These are phyloP conservation scores for Andrena haemorrhoa DNA, from an alignment of 2,888 invertebrate genomes.

Conservation along the genomic window DNA sequence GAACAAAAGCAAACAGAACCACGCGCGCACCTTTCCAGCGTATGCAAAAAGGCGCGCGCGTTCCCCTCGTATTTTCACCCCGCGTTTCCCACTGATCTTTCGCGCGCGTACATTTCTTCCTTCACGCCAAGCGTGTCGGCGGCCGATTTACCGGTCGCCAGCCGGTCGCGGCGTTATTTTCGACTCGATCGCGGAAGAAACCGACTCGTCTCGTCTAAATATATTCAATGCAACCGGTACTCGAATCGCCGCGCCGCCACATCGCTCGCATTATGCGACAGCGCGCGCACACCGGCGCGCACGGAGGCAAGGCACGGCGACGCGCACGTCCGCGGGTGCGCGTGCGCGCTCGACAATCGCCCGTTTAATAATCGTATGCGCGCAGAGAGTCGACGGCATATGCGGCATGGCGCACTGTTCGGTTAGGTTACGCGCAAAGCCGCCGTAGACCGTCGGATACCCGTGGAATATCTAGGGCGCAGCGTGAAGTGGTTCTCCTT, in stretches of 20 bases:
- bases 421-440: conserved; percentile 3
- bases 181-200: conserved; percentile 63
- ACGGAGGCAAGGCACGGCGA: not conserved
- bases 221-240: conserved; percentile 34
- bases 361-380: conserved; percentile 29
- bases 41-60: conserved; percentile 49
- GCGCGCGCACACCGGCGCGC: not conserved
- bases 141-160: conserved; percentile 45
- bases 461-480: conserved; percentile 78
- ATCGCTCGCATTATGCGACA: conserved; percentile 13
- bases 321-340: not conserved
- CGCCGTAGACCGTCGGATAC: conserved; percentile 52
- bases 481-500: conserved; percentile 82
- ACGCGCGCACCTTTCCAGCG: conserved; percentile 40
- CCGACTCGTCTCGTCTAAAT: conserved; percentile 56
- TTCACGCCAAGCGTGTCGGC: conserved; percentile 25
- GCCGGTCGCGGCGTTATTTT: conserved; percentile 47
- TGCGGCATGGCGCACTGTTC: not conserved
- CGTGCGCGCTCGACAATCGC: conserved; percentile 37
- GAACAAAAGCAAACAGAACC: conserved; percentile 52
- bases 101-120: conserved; percentile 25
- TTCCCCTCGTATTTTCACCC: conserved; percentile 54
- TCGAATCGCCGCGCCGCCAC: not conserved
- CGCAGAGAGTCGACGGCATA: conserved; percentile 22
- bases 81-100: conserved; percentile 44